Evolutionary conservation across 2,888 invertebrate species (phyloP).

Genomic region (Limnephilus rhombicus): DNA sequence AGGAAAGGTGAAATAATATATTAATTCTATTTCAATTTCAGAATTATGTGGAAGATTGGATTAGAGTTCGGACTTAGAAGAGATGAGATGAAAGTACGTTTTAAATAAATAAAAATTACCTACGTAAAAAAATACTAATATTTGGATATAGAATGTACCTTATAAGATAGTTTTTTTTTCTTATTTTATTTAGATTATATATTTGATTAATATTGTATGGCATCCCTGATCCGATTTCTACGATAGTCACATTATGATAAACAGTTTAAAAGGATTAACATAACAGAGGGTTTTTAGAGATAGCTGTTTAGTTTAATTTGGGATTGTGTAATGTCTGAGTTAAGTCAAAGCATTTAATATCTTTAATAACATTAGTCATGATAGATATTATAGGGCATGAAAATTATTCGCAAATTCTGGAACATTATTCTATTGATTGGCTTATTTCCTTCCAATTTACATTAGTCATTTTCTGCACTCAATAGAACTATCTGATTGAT

Average conservation of each 20-base stretch:
- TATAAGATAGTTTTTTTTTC: no score
- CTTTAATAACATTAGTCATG: not conserved
- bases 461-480: not conserved
- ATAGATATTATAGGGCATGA: not conserved
- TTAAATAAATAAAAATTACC: no score
- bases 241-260: not conserved
- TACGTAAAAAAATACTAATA: no score
- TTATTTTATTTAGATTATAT: no score
- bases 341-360: not conserved
- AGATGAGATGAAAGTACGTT: no score
- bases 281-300: not conserved
- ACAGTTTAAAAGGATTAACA: not conserved
- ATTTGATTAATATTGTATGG: no score
- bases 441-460: not conserved
- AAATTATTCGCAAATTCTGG: not conserved
- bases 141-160: no score
- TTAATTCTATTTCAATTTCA: no score
- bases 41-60: no score
- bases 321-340: not conserved
- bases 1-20: no score
- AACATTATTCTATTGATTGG: not conserved
- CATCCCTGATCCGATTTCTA: no score
- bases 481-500: not conserved
- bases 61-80: no score
- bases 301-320: not conserved